phyloP scores from a whole-genome alignment of 1,140 invertebrate genomes.

The Penaeus indicus region DNA sequence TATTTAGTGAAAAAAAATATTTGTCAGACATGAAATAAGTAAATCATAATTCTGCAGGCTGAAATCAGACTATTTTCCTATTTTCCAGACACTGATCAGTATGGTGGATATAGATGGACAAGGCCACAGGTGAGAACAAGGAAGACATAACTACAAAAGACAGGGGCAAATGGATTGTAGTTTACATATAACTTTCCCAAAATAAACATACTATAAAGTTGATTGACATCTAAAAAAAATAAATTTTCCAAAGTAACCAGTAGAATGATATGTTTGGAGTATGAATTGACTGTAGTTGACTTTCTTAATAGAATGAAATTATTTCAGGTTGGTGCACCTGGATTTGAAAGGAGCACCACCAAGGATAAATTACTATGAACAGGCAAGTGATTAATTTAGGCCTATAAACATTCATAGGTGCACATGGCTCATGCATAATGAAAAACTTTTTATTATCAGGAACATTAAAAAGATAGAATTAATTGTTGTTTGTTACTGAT shows the following conservation, averaged over 20 bases:
- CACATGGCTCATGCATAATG: neutral
- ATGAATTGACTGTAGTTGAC: neutral
- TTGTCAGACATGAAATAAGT: too few species aligned
- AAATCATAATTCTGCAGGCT: too few species aligned
- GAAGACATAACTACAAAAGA: too few species aligned
- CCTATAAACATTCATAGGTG: neutral
- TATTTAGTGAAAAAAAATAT: too few species aligned
- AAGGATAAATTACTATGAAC: slow-evolving; percentile 77
- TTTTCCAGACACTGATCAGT: too few species aligned
- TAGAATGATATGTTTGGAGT: neutral
- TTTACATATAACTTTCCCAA: too few species aligned
- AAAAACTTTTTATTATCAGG: neutral
- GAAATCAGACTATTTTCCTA: too few species aligned
- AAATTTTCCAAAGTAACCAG: neutral
- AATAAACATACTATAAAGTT: too few species aligned
- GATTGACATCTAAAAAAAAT: too few species aligned
- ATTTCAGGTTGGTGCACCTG: slow-evolving; percentile 79
- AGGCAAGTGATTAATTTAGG: slow-evolving; percentile 67
- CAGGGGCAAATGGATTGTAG: too few species aligned
- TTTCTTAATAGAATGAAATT: neutral
- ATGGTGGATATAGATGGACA: too few species aligned
- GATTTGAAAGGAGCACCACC: slow-evolving; percentile 93
- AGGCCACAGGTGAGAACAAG: too few species aligned
- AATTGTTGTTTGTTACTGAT: neutral
- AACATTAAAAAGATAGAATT: neutral